phyloP scores from a whole-genome alignment of 2,797 vertebrate genomes.

The Eulemur rubriventer region DNA sequence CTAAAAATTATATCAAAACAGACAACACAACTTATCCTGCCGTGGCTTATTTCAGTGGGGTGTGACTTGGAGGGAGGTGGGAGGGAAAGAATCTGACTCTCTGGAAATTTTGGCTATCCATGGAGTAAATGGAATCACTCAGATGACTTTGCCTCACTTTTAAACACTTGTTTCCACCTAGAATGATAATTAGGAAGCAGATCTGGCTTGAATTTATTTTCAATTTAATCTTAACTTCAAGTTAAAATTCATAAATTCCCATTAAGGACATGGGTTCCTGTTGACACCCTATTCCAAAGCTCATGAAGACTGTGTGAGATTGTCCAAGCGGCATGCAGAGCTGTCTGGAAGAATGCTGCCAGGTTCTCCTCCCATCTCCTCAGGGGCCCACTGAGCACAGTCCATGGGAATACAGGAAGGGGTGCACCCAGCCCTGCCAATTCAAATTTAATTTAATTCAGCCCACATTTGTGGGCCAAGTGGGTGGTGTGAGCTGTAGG shows the following conservation, averaged over 20 bases:
- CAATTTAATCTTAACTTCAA: slow-evolving; percentile 32
- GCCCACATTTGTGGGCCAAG: not conserved
- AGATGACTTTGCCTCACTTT: not conserved
- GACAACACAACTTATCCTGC: not conserved
- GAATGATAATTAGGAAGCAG: slow-evolving; percentile 39
- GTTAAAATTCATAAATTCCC: slow-evolving; percentile 13
- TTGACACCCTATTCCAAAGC: not conserved
- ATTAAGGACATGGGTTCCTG: not conserved
- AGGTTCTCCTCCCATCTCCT: not conserved
- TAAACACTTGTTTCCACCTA: not conserved
- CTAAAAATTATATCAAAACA: slow-evolving; percentile 57
- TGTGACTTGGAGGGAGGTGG: not conserved
- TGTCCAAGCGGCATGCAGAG: not conserved
- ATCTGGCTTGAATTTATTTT: slow-evolving; percentile 36
- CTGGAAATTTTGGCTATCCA: not conserved
- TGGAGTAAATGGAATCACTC: not conserved
- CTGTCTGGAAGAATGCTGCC: no score
- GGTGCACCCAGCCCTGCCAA: not conserved
- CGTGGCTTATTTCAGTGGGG: not conserved
- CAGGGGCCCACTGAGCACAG: not conserved
- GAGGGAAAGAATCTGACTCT: not conserved
- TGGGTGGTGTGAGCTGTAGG: not conserved
- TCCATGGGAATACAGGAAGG: not conserved
- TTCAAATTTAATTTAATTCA: not conserved
- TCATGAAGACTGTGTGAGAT: not conserved